Percentiles rank a stretch among this genome's conserved stretches.
phyloP scores from a whole-genome alignment of 2,797 vertebrate genomes.

The Pogoniulus pusillus region DNA sequence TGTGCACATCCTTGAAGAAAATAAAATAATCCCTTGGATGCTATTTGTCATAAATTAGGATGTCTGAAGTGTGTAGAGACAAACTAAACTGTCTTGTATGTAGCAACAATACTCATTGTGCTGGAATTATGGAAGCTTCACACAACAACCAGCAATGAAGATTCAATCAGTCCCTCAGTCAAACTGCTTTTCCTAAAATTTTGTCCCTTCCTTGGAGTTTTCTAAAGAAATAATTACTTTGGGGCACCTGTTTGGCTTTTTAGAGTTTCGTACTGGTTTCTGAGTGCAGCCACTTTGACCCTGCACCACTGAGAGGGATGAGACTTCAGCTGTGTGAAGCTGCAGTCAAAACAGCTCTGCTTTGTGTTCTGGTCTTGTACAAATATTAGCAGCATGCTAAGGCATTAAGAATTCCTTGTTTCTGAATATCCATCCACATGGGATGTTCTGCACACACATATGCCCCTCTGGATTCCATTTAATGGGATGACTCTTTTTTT shows the following conservation, averaged over 20 bases:
- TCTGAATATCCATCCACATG: background rate
- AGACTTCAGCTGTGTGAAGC: background rate
- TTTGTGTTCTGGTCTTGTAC: background rate
- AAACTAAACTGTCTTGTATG: background rate
- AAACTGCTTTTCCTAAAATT: background rate
- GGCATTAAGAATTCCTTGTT: background rate
- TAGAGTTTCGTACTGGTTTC: background rate
- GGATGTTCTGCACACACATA: rapidly evolving
- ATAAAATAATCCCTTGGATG: background rate
- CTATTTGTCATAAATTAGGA: background rate
- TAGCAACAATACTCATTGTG: background rate
- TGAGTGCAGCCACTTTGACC: rapidly evolving
- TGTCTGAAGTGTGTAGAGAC: background rate
- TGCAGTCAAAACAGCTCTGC: background rate
- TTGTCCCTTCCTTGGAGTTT: background rate
- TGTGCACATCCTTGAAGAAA: background rate
- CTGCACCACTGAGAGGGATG: background rate
- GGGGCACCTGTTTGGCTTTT: background rate
- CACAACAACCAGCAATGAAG: background rate
- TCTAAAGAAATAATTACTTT: background rate
- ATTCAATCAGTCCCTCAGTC: background rate
- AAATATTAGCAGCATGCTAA: background rate
- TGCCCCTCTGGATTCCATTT: background rate
- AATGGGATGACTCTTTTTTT: background rate
- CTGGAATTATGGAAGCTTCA: background rate